Base-by-base conservation (phyloP, 2,797 vertebrate species). In the Phalanger gymnotis region DNA sequence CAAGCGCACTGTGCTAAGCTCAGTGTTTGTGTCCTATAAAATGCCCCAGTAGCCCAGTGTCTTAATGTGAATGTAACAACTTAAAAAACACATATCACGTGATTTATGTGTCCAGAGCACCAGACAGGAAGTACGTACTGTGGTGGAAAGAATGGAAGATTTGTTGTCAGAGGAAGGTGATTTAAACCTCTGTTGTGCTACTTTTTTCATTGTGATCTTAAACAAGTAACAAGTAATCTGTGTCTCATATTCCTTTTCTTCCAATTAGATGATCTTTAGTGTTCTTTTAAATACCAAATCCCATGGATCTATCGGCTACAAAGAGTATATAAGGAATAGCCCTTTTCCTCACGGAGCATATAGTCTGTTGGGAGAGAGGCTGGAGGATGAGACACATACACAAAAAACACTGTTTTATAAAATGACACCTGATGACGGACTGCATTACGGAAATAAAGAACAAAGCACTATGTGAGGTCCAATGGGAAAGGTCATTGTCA, bases 261-360 rank as follows among this genome's bases (percentile, higher is more conserved):
- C 19, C 14, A 0, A 0, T 54, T 19, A 93, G 51, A 52, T 34
- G 30, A 25, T 25, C 5, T 66, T 13, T 66, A 19, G 12, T 40
- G 16, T 73, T 66, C 14, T 66, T 73, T 73, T 22, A 7, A 73
- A 73, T 73, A 73, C 25, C 5, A 73, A 73, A 73, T 73, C 34
- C n/a, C 34, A 40, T 73, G 34, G 14, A n/a, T n/a, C 5, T 73
- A 73, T n/a, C 13, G 40, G 5, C 16, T n/a, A 40, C 34, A 40
- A 73, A 73, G 34, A 28, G 2, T 0, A 90, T 57, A 61, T 34
- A 53, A 54, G 58, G 34, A 73, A n/a, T 40, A 66, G 25, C 14
- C 2, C 16, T 27, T 93, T 66, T 30, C 52, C 19, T 54, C 16
- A 40, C 58, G 3, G 89, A 93, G 27, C 27, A 93, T 90, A 25